Conservation (phyloP, 2,888 invertebrate genomes). For the Xanthorhoe designata region DNA sequence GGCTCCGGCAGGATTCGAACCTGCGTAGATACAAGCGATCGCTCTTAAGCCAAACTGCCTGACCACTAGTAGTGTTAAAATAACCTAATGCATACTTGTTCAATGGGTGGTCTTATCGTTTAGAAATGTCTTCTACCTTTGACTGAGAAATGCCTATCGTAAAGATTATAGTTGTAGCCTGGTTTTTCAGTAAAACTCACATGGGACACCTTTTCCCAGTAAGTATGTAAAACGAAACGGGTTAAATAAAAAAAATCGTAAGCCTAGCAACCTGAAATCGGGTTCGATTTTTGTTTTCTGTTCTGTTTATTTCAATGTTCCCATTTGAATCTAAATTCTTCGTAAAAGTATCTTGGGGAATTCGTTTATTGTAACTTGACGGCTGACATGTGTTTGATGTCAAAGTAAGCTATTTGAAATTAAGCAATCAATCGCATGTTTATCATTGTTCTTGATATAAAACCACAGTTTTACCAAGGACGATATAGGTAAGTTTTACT, state of each 20-base stretch:
- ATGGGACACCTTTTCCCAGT: neutral
- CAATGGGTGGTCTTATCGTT: no score
- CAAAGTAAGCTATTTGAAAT: neutral
- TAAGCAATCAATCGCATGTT: neutral
- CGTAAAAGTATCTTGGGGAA: slow-evolving; percentile 1
- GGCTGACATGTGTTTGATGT: neutral
- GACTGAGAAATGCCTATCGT: no score
- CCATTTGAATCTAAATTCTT: slow-evolving; percentile 1
- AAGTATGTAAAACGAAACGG: neutral
- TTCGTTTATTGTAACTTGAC: neutral
- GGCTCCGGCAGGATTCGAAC: no score
- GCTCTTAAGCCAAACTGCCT: no score
- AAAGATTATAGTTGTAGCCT: no score
- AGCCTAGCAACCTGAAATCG: neutral
- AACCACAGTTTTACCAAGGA: no score
- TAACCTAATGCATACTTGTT: no score
- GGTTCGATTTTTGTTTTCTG: neutral
- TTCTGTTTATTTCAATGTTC: slow-evolving; percentile 7
- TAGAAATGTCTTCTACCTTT: no score
- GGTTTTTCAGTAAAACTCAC: neutral
- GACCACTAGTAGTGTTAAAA: no score
- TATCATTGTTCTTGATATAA: no score
- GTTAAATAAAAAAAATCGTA: neutral
- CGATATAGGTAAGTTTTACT: no score
- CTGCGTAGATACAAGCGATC: no score